Evolutionary conservation across 2,797 vertebrate species (phyloP), one percentile per base, ranked within the genome.

Genomic region (Tragopan temminckii): DNA sequence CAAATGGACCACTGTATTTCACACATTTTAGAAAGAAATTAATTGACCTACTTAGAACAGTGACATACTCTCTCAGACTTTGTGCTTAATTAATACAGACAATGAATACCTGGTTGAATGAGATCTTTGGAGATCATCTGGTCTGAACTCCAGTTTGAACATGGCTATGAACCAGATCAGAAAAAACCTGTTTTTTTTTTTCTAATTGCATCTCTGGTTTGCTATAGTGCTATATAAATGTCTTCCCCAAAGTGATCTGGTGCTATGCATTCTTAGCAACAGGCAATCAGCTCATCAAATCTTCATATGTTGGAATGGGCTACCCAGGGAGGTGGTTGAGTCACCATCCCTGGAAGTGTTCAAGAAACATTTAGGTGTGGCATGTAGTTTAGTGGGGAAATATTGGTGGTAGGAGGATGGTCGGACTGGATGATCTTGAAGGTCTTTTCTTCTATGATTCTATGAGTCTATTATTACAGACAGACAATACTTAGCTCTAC

Each of bases 141-240:
- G 10, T 72, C n/a, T 1, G 3, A 36, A 38, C 25, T 76, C 13
- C 3, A 35, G 7, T 38, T 81, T 70, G 75, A 50, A 81, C 6
- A 46, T 10, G 23, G 29, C 63, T 31, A 5, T 62, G 84, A 75
- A 53, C 9, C 33, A 58, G 38, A 38, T 42, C 23, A 42, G 42
- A 72, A 71, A 17, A 76, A 3, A 6, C 9, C 11, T 27, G 13
- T 1, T 1, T 1, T 1, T 1, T 1, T 1, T 92, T 84, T 67
- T 35, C 40, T 71, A 62, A 38, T 40, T 58, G 16, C 13, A 20
- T 53, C 29, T 58, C 23, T 46, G 62, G 7, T 53, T 42, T 68
- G 15, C 23, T 62, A n/a, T 11, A 45, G 17, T 17, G 42, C 29
- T 46, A 33, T 13, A 19, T 2, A 21, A 4, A 17, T 50, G 23